Evolutionary conservation across 2,113 vertebrate genomes (phyloP), one percentile per base, ranked within the genome.

Genomic region (Benitochromis conjunctus): DNA sequence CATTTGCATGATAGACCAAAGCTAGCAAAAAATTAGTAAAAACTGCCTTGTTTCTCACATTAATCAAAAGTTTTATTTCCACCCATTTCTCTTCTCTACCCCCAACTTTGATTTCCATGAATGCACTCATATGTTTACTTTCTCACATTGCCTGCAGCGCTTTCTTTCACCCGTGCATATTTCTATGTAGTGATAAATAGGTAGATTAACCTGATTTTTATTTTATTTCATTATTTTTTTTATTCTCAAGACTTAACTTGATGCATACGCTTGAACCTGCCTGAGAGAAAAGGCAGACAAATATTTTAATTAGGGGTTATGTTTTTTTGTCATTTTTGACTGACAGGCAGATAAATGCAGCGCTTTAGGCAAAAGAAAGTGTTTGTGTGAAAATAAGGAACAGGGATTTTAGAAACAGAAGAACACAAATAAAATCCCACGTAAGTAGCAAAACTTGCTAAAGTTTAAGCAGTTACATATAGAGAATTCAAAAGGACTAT

Each of bases 331-430:
- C 31, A 21, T 79, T 14, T 66, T 82, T 91, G 93, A 95, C 91
- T 95, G 94, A 91, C 92, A 94, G 78, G 51, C 38, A 71, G 81
- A 91, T 93, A 85, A 88, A 94, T 88, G 76, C 2, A 2, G 53
- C 21, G 89, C 92, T 92, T 90, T 14, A 54, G 91, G 93, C 86
- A 21, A 84, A 56, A 81, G 24, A 74, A 57, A 53, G 80, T 66
- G 80, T 74, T 31, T 84, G 71, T 80, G 34, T 43, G 38, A 16
- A 18, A 64, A 62, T 56, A 69, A 62, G 57, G 56, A 7, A 41
- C 19, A 4, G 34, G 11, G n/a, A 51, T 24, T 29, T 24, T 6
- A 7, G 4, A 79, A n/a, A 62, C 13, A 24, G n/a, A 80, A 34
- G 11, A 79, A 24, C 46, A 86, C 51, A 87, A 14, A 21, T 11